Base-by-base conservation (phyloP, 2,797 vertebrate species). In the Chanos chanos region DNA sequence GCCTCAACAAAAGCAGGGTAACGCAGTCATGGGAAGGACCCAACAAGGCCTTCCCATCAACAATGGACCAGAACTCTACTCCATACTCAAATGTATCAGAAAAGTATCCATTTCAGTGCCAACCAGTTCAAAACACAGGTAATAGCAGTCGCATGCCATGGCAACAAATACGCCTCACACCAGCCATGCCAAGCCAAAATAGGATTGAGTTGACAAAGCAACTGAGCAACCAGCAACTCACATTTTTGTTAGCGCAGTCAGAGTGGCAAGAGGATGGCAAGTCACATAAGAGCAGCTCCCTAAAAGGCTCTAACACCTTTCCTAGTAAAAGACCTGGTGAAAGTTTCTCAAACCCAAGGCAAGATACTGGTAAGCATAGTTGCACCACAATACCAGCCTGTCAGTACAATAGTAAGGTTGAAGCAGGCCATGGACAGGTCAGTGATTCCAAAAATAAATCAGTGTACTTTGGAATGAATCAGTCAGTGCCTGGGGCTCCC, bases 191-290 rank as follows among this genome's bases (percentile, higher is more conserved):
- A 0, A 70, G 72, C 69, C 90, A 91, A 79, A 92, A 86, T 75
- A 79, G 82, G 71, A 81, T 92, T 2, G 92, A 97, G 69, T 77
- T 94, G 72, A 83, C 92, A 0, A 88, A 90, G 70, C 91, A 80
- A 74, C 78, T 91, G 61, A 89, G 79, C 71, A 88, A 85, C 82
- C 92, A 93, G 75, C 93, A 94, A 75, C 54, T 91, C 49, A 76
- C 90, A 15, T 95, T 93, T 73, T 83, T 92, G 28, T 68, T 89
- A n/a, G 83, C 88, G 21, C 65, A 78, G 0, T 70, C 89, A 0
- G 92, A 97, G 66, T 97, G 95, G 94, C 92, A 88, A 54, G 91
- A 90, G 33, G 86, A 84, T 0, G 77, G 74, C 56, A 91, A 92
- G 72, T 73, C 76, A 36, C 89, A 92, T 62, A 91, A 92, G 66